A percentile compares a stretch with the other conserved stretches of the same genome.
These are phyloP conservation scores for Sphaerophoria rueppellii DNA, from an alignment of 2,888 invertebrate genomes.

Conservation along the genomic window DNA sequence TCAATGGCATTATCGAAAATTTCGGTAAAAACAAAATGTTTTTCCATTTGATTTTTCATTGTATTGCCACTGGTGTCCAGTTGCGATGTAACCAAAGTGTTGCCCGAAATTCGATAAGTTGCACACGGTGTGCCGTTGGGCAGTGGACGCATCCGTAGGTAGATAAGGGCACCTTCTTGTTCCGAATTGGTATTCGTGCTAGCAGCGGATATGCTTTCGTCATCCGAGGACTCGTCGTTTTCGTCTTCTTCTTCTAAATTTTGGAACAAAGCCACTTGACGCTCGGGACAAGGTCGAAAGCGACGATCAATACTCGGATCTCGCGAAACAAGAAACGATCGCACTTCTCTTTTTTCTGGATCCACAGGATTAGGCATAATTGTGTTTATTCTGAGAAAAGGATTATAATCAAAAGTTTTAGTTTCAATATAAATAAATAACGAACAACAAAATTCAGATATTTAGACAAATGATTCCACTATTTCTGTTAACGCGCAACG, in stretches of 20 bases:
- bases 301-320: conserved; percentile 79
- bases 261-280: conserved; percentile 76
- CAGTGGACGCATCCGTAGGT: conserved; percentile 79
- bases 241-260: conserved; percentile 76
- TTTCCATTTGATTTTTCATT: conserved; percentile 77
- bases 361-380: conserved; percentile 64
- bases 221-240: conserved; percentile 66
- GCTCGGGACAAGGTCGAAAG: conserved; percentile 78
- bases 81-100: conserved; percentile 77
- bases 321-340: conserved; percentile 78
- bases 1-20: conserved; percentile 78
- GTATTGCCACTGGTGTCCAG: conserved; percentile 37
- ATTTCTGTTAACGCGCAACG: no score
- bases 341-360: conserved; percentile 75
- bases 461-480: no score
- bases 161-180: conserved; percentile 78
- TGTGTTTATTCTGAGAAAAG: background rate
- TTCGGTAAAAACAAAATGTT: conserved; percentile 80
- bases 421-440: conserved; percentile 10
- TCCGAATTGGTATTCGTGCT: conserved; percentile 68
- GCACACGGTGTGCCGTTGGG: conserved; percentile 66
- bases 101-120: conserved; percentile 76
- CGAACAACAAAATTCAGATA: background rate
- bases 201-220: conserved; percentile 35
- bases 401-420: conserved; percentile 1